A percentile compares a stretch with the other conserved stretches of the same genome.
Conservation (phyloP, 2,888 invertebrate genomes). For the Heliothis peltigera region DNA sequence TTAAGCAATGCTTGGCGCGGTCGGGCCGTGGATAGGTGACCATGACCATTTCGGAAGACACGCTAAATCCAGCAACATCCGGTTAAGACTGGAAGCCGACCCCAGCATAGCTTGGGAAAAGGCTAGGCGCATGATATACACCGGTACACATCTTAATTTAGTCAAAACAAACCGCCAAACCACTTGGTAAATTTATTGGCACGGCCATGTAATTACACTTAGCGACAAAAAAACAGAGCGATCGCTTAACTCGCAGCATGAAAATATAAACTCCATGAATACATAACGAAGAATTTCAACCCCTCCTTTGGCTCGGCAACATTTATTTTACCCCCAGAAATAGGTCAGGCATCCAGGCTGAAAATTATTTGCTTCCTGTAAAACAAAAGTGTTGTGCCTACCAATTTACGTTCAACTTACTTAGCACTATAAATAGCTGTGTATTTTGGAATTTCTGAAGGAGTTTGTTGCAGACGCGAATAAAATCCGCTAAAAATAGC, state of each 20-base stretch:
- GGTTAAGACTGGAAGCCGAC: no score
- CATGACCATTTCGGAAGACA: no score
- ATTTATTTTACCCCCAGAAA: constrained; percentile 51
- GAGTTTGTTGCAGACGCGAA: no score
- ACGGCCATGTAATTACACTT: constrained; percentile 37
- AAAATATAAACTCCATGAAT: constrained; percentile 69
- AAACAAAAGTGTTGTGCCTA: constrained; percentile 24
- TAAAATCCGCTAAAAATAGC: no score
- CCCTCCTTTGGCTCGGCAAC: constrained; percentile 22
- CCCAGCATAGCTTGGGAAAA: no score
- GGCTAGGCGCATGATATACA: no score
- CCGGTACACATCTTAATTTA: background rate
- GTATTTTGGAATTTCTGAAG: background rate
- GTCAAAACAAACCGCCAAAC: constrained; percentile 10
- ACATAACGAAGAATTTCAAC: constrained; percentile 58
- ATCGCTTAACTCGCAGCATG: constrained; percentile 57
- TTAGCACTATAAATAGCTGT: constrained; percentile 1
- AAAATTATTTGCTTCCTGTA: constrained; percentile 42
- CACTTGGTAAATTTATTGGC: constrained; percentile 29
- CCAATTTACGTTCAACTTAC: constrained; percentile 15
- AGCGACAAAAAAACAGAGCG: constrained; percentile 50
- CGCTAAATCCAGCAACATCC: no score
- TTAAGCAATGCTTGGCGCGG: no score
- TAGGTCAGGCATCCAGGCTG: constrained; percentile 46
- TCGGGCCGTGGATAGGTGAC: no score